Evolutionary conservation across 2,797 vertebrate species (phyloP).

Genomic region (Loriculus beryllinus): DNA sequence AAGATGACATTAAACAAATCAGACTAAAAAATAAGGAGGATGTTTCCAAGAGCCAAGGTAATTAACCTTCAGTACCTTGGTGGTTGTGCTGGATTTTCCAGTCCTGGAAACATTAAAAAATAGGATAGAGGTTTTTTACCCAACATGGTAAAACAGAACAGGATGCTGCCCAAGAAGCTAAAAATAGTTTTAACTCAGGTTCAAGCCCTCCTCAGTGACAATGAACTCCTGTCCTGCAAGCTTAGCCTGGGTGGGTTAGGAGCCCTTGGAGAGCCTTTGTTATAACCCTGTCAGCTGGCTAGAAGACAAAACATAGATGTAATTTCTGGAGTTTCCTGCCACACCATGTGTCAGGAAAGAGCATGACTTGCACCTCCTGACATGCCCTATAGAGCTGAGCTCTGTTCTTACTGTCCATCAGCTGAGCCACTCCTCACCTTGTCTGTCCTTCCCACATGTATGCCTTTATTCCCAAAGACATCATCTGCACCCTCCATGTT

Average conservation of each 20-base stretch:
- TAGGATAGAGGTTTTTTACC: background rate
- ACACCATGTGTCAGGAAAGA: background rate
- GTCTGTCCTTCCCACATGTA: background rate
- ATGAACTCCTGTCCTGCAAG: background rate
- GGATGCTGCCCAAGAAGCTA: background rate
- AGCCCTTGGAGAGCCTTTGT: background rate
- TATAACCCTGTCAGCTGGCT: background rate
- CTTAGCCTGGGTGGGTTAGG: background rate
- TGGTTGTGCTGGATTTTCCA: constrained; percentile 7
- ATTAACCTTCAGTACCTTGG: constrained; percentile 39
- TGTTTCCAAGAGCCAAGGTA: constrained; percentile 12
- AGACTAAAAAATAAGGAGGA: constrained; percentile 32
- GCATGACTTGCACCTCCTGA: background rate
- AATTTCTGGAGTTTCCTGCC: background rate
- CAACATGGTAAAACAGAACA: background rate
- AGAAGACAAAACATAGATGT: background rate
- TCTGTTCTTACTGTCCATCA: background rate
- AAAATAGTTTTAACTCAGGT: background rate
- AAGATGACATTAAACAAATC: background rate
- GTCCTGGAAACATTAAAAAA: constrained; percentile 42
- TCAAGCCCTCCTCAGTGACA: background rate
- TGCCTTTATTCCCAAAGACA: background rate
- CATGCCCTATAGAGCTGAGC: background rate
- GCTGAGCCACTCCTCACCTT: background rate
- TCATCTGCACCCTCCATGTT: background rate